Conservation (phyloP, 2,113 vertebrate species). For the Heteronetta atricapilla region DNA sequence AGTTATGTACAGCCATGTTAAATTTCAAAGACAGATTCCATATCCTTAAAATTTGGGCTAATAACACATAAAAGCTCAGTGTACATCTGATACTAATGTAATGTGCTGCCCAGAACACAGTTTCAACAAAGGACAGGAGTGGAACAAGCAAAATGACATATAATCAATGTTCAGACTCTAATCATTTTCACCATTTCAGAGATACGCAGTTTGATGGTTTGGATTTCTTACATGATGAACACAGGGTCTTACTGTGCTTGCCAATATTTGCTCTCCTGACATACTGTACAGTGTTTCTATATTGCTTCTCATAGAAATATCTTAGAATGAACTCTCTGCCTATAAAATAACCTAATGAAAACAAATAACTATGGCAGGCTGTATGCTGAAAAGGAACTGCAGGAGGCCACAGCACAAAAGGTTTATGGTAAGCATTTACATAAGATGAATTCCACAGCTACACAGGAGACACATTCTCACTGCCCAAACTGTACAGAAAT, state of each 20-base stretch:
- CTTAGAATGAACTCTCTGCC: not conserved
- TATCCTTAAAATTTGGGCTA: not conserved
- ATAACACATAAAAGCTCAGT: not conserved
- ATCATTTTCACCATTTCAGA: not conserved
- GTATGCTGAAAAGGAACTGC: not conserved
- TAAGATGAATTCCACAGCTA: not conserved
- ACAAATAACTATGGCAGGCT: not conserved
- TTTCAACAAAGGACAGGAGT: not conserved
- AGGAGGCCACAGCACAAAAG: not conserved
- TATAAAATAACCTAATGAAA: conserved; percentile 10
- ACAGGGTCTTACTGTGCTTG: not conserved
- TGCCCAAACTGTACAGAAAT: not conserved
- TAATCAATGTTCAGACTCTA: not conserved
- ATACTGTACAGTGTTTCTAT: not conserved
- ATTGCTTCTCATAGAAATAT: not conserved
- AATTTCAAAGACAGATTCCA: conserved; percentile 36
- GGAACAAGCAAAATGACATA: not conserved
- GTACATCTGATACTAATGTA: not conserved
- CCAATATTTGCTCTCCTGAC: not conserved
- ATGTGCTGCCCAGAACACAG: not conserved
- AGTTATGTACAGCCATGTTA: not conserved
- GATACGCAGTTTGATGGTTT: not conserved
- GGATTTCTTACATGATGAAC: not conserved
- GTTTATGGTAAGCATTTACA: not conserved
- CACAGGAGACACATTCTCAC: not conserved